Evolutionary conservation across 2,797 vertebrate genomes (phyloP).

Genomic region (Bradypus variegatus): DNA sequence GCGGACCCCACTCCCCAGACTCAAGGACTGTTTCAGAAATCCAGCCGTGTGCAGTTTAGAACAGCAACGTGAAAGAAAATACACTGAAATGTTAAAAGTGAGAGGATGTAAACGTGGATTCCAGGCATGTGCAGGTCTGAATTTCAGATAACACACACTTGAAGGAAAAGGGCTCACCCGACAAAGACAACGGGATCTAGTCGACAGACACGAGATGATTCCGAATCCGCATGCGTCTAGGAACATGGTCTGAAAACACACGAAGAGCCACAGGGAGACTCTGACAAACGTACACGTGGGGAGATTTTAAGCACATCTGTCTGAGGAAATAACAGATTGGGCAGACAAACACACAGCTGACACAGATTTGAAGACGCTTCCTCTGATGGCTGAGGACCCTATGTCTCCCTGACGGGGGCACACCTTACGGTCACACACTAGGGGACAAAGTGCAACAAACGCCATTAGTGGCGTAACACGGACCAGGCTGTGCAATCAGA

Average conservation of each 20-base stretch:
- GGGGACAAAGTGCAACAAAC: neutral
- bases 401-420: neutral
- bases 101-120: neutral
- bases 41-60: neutral
- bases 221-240: no score
- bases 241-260: neutral
- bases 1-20: neutral
- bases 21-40: neutral
- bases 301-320: neutral
- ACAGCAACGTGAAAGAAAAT: neutral
- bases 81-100: neutral
- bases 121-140: neutral
- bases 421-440: neutral
- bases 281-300: neutral
- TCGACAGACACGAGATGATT: no score
- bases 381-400: neutral
- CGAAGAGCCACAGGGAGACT: neutral
- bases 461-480: neutral
- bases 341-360: neutral
- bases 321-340: neutral
- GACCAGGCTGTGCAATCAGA: neutral
- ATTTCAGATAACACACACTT: neutral
- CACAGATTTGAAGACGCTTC: neutral
- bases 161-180: no score
- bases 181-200: neutral